Evolutionary conservation across 2,113 vertebrate genomes (phyloP), one percentile per base, ranked within the genome.

Genomic region (Dasyurus viverrinus): DNA sequence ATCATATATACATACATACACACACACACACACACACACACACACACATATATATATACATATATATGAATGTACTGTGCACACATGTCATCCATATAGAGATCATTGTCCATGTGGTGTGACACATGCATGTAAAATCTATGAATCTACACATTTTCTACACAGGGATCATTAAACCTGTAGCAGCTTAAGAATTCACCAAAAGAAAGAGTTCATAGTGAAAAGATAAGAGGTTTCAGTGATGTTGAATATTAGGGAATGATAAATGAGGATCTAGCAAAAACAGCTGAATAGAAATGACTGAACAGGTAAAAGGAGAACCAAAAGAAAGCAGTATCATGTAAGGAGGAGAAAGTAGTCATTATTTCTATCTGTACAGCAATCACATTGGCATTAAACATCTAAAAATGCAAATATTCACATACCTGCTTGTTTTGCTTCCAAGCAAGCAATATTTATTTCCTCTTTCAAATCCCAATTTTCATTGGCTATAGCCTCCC

Each of bases 391-490:
- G 26, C 47, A 90, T 50, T 42, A 94, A 89, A 1, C 76, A 22
- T 1, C 36, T 92, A 52, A 53, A 68, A 92, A 93, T 91, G 4
- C n/a, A 91, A 94, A 84, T 57, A 95, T 90, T 92, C 89, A 96
- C 98, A 14, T 98, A 99, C 99, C 99, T 98, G 99, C 99, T 98
- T 99, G 98, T 90, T 99, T 99, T 23, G 99, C 99, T 98, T 99
- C 99, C 0, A 99, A 98, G 97, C 99, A 99, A 92, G 99, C 99
- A 96, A 99, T 97, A 42, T 98, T 99, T 99, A 99, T 99, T 98
- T 99, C 99, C 97, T 99, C 99, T 98, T 99, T 99, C 96, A 99
- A 89, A 95, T 99, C 99, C 95, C 98, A 98, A 97, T 99, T 99
- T 98, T 99, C 99, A 0, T 98, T 96, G 26, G 99, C 99, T 92